phyloP scores from a whole-genome alignment of 2,113 vertebrate genomes.

The Rynchops niger region DNA sequence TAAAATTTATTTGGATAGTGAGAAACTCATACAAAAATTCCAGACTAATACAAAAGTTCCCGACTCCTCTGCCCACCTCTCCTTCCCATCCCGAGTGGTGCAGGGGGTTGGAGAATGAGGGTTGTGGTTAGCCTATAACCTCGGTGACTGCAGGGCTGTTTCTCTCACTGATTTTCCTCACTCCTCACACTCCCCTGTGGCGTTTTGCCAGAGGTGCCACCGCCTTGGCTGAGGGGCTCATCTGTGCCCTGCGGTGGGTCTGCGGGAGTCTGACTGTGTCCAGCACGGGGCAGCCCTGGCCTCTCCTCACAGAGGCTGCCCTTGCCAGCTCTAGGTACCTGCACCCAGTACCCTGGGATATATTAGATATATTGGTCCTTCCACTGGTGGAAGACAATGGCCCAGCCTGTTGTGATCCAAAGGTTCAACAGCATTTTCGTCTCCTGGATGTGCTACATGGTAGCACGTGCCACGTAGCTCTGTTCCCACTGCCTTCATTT shows the following conservation, averaged over 20 bases:
- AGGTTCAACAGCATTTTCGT: background rate
- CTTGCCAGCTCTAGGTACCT: background rate
- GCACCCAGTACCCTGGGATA: background rate
- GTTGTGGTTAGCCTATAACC: background rate
- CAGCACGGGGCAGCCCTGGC: background rate
- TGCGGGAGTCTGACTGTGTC: background rate
- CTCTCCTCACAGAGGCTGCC: background rate
- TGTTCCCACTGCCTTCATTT: background rate
- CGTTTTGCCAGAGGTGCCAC: background rate
- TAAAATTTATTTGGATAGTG: background rate
- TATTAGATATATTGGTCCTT: background rate
- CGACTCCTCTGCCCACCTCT: background rate
- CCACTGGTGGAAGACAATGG: background rate
- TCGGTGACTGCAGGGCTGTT: background rate
- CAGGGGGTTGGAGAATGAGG: background rate
- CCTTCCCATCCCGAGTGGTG: fast-evolving
- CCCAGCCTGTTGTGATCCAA: background rate
- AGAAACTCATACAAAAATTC: background rate
- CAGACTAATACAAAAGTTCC: background rate
- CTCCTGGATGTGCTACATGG: background rate
- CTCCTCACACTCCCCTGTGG: background rate
- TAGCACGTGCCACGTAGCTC: background rate
- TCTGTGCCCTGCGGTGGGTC: background rate
- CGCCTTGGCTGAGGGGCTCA: background rate
- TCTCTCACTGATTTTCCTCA: background rate